phyloP scores from a whole-genome alignment of 35 echinoderm and acorn worm species.

The Holothuria glaberrima region DNA sequence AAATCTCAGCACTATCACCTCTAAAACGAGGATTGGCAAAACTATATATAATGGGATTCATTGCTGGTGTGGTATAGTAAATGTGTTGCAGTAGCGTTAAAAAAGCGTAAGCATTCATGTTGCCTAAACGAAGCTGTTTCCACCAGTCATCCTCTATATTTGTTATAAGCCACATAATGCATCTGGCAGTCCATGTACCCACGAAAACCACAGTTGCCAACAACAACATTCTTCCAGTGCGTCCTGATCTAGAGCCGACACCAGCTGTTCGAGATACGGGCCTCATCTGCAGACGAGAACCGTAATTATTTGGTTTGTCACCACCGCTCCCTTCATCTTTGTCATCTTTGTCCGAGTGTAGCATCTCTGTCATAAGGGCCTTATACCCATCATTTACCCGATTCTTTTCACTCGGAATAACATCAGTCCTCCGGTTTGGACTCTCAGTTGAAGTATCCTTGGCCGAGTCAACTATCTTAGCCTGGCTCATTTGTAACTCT shows the following conservation, averaged over 20 bases:
- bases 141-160: conserved; percentile 40
- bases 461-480: too few species aligned
- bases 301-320: too few species aligned
- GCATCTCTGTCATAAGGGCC: background rate
- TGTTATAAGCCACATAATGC: conserved; percentile 76
- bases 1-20: conserved; percentile 56
- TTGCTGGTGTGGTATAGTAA: conserved; percentile 77
- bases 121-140: conserved; percentile 39
- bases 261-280: background rate
- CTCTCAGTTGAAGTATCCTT: too few species aligned
- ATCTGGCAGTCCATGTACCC: conserved; percentile 75
- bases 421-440: too few species aligned
- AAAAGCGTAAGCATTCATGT: conserved; percentile 47
- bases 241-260: background rate
- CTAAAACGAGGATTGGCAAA: conserved; percentile 74
- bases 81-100: conserved; percentile 71
- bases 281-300: background rate
- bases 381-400: background rate
- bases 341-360: background rate
- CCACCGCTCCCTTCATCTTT: too few species aligned
- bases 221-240: conserved; percentile 79
- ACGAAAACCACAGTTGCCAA: conserved; percentile 77
- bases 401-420: background rate
- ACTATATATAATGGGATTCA: conserved; percentile 76
- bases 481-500: too few species aligned